phyloP scores from a whole-genome alignment of 2,113 vertebrate genomes.

The Protomyctophum bolini region DNA sequence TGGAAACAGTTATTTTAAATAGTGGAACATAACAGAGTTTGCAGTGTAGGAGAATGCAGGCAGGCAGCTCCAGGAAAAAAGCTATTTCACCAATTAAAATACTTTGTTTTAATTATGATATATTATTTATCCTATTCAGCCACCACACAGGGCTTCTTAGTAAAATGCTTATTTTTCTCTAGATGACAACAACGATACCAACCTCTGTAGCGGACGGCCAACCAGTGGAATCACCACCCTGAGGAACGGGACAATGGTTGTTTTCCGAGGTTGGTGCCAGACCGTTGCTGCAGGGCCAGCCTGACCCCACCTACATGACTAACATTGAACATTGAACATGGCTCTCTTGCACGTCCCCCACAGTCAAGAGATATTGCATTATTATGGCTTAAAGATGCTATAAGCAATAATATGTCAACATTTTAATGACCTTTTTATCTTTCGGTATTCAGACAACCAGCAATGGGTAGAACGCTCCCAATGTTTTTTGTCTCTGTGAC shows the following conservation, averaged over 20 bases:
- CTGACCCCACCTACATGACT: background rate
- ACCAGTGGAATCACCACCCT: slow-evolving; percentile 85
- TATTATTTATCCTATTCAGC: background rate
- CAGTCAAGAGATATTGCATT: too few species aligned
- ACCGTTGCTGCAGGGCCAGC: background rate
- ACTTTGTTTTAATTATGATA: background rate
- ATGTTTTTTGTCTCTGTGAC: too few species aligned
- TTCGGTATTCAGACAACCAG: too few species aligned
- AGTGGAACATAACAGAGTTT: background rate
- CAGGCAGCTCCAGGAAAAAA: slow-evolving; percentile 5
- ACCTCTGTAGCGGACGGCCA: slow-evolving; percentile 89
- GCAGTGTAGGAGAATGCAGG: background rate
- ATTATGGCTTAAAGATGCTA: background rate
- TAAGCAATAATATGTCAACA: too few species aligned
- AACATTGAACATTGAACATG: too few species aligned
- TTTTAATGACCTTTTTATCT: too few species aligned
- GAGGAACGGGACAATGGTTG: slow-evolving; percentile 87
- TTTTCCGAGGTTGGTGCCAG: slow-evolving; percentile 87
- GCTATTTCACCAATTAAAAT: background rate
- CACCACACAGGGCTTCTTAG: slow-evolving; percentile 5
- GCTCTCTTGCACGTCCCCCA: too few species aligned
- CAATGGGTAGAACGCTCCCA: too few species aligned
- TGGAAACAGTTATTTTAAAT: slow-evolving; percentile 4
- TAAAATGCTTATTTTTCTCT: slow-evolving; percentile 22
- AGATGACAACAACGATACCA: slow-evolving; percentile 81